Evolutionary conservation across 2,113 vertebrate species (phyloP).

Genomic region (Neofelis nebulosa): DNA sequence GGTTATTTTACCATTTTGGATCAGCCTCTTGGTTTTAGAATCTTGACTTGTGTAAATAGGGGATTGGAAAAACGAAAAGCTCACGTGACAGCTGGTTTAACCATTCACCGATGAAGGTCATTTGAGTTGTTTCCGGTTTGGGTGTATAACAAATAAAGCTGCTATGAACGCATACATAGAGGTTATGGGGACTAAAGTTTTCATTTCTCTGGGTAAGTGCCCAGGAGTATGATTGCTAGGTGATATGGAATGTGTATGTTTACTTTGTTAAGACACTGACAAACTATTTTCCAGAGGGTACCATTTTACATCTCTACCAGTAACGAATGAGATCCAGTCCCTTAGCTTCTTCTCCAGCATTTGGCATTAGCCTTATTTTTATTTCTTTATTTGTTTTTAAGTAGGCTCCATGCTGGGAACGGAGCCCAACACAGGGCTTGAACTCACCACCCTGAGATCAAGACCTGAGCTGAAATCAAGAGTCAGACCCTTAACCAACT

Average conservation of each 20-base stretch:
- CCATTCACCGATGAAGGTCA: neutral
- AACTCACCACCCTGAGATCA: too few relatives aligned
- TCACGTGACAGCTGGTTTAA: neutral
- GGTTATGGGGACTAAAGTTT: neutral
- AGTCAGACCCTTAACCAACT: too few relatives aligned
- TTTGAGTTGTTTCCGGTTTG: neutral
- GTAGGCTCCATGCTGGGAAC: too few relatives aligned
- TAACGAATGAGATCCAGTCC: neutral
- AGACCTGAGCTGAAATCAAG: too few relatives aligned
- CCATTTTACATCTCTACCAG: neutral
- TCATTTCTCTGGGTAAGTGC: neutral
- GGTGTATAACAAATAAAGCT: neutral
- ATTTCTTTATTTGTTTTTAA: too few relatives aligned
- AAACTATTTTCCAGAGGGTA: neutral
- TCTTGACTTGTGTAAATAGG: neutral
- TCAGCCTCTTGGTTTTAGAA: neutral
- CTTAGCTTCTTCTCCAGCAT: neutral
- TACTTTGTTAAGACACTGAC: neutral
- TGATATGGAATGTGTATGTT: neutral
- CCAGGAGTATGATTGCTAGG: neutral
- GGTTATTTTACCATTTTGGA: neutral
- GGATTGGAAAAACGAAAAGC: neutral
- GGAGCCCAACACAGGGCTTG: too few relatives aligned
- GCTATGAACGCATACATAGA: neutral
- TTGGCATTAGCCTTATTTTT: neutral